phyloP scores from a whole-genome alignment of 2,888 invertebrate genomes.

The Lithosia quadra region DNA sequence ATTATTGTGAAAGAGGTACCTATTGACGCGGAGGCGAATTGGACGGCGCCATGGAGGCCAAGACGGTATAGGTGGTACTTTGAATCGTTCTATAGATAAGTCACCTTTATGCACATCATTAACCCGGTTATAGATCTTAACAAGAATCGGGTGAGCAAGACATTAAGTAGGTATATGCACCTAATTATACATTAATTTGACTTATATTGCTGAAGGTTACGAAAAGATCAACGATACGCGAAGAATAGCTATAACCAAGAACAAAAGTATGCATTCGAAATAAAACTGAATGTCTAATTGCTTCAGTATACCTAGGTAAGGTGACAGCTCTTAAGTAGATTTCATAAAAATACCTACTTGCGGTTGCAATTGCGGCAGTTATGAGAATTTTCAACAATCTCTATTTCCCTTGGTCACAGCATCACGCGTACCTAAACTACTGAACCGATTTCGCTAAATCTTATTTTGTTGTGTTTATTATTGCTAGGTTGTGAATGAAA shows the following conservation, averaged over 20 bases:
- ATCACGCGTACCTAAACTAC: no score
- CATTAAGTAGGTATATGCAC: slow-evolving; percentile 23
- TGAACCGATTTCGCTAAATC: no score
- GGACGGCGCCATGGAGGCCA: slow-evolving; percentile 66
- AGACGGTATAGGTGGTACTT: slow-evolving; percentile 55
- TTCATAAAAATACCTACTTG: no score
- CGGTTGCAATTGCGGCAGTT: no score
- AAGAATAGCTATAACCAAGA: slow-evolving; percentile 21
- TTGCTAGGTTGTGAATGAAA: no score
- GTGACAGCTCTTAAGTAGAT: no score
- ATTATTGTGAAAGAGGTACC: slow-evolving; percentile 79
- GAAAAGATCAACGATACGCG: slow-evolving; percentile 25
- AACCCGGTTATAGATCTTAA: slow-evolving; percentile 30
- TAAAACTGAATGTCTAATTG: slow-evolving; percentile 22
- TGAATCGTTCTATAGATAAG: slow-evolving; percentile 44
- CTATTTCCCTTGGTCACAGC: no score
- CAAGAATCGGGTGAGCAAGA: slow-evolving; percentile 23
- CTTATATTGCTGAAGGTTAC: slow-evolving; percentile 37
- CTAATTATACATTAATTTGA: slow-evolving; percentile 31
- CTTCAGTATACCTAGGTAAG: background rate
- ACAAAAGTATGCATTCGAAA: slow-evolving; percentile 8
- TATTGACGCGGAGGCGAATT: slow-evolving; percentile 73
- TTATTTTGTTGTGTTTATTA: no score
- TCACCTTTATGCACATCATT: slow-evolving; percentile 35
- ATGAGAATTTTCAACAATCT: no score